Evolutionary conservation across 1,140 invertebrate genomes (phyloP), one percentile per base, ranked within the genome.

Genomic region (Mya arenaria): DNA sequence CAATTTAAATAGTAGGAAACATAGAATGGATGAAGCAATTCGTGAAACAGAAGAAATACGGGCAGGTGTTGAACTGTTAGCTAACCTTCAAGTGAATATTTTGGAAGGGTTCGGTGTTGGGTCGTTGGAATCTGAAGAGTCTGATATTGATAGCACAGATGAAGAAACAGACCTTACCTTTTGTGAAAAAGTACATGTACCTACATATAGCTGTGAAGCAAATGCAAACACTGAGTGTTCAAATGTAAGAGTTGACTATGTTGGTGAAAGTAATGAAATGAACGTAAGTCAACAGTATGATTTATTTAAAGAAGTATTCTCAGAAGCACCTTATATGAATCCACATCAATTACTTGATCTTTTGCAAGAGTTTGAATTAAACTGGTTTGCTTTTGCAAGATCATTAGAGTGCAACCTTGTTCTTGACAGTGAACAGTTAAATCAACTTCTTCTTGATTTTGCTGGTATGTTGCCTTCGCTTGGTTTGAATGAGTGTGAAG

Each of bases 271-370:
- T 58, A 58, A 58, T 58, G 55, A 58, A 58, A 58, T 58, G 55
- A 58, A 58, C 55, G 30, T 19, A 58, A 58, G 55, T 58, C 55
- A 58, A 6, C 55, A 58, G 55, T 58, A 58, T 58, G 55, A 58
- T 58, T 58, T 58, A 58, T 58, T 58, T 58, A 58, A 58, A 58
- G 55, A 58, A 58, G 55, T 58, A 58, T 58, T 19, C 55, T 58
- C 55, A 58, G 55, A 58, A 58, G 55, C 55, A 58, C 55, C 55
- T 58, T 58, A 58, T 58, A 58, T 58, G 55, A 58, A 58, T 58
- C 55, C 55, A 58, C 55, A 58, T 58, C 55, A 58, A 58, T 58
- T 58, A 58, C n/a, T 58, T 58, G 19, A 58, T 58, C 55, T 58
- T 58, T 58, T 58, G 55, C 55, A n/a, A 58, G 55, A 58, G 55